These are phyloP conservation scores for Cichladusa arquata DNA, from an alignment of 2,113 vertebrate species.

Conservation along the genomic window DNA sequence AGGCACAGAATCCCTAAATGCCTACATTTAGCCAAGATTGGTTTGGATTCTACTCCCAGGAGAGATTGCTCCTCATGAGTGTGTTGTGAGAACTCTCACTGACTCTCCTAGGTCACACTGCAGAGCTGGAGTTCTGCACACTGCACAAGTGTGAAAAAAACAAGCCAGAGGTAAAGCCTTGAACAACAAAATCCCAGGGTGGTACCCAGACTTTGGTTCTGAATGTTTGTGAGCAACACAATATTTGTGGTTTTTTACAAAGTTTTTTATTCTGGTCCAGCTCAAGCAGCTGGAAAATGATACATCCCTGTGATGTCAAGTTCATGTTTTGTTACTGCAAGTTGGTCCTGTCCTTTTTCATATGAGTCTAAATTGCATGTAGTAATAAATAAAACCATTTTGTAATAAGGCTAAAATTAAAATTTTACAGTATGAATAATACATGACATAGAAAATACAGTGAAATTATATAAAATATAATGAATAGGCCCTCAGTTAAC, in stretches of 20 bases:
- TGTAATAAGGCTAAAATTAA: not conserved
- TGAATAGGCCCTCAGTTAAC: not conserved
- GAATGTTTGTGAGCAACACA: not conserved
- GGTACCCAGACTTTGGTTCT: not conserved
- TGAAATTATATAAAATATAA: not conserved
- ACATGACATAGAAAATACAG: not conserved
- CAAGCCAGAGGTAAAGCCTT: not conserved
- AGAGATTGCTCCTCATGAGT: not conserved
- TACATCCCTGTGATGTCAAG: not conserved
- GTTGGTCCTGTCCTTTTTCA: not conserved
- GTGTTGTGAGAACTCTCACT: not conserved
- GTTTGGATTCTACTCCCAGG: not conserved
- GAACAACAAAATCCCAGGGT: not conserved
- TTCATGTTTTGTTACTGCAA: not conserved
- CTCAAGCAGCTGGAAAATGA: not conserved
- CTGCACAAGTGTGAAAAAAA: not conserved
- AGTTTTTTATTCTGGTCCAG: not conserved
- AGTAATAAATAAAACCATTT: not conserved
- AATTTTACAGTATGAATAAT: conserved; percentile 8
- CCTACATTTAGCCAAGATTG: not conserved
- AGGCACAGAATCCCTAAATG: not conserved
- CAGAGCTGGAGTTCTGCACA: not conserved
- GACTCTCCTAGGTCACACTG: not conserved
- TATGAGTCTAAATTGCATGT: not conserved
- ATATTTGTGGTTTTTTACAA: not conserved